A percentile compares a stretch with the other conserved stretches of the same genome.
phyloP scores from a whole-genome alignment of 2,797 vertebrate genomes.

The Argentina silus region DNA sequence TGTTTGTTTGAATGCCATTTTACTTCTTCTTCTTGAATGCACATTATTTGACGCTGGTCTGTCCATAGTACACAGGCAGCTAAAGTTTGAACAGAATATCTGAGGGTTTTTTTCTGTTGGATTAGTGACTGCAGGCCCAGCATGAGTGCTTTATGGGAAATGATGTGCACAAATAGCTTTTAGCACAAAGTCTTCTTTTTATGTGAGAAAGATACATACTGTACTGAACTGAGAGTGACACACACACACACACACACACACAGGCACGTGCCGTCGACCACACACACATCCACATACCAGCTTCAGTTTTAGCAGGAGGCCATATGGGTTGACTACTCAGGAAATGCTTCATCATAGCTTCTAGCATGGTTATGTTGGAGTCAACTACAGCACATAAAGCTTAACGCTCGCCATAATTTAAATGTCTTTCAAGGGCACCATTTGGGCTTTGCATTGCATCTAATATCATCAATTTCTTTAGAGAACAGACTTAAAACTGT shows the following conservation, averaged over 20 bases:
- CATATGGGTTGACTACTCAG: slow-evolving; percentile 58
- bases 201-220: slow-evolving; percentile 19
- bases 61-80: slow-evolving; percentile 51
- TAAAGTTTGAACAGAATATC: slow-evolving; percentile 55
- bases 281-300: neutral
- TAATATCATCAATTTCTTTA: slow-evolving; percentile 63
- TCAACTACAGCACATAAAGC: slow-evolving; percentile 75
- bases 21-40: slow-evolving; percentile 46
- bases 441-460: slow-evolving; percentile 67
- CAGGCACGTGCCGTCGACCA: neutral
- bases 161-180: slow-evolving; percentile 44
- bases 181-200: slow-evolving; percentile 23
- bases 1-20: slow-evolving; percentile 63
- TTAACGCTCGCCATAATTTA: slow-evolving; percentile 72
- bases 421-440: slow-evolving; percentile 73
- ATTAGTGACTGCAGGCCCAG: slow-evolving; percentile 38
- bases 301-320: slow-evolving; percentile 25
- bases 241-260: slow-evolving; percentile 2
- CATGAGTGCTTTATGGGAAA: slow-evolving; percentile 48
- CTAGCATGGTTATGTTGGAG: slow-evolving; percentile 62
- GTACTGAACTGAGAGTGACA: slow-evolving; percentile 7
- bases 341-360: slow-evolving; percentile 52
- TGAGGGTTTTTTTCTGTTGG: slow-evolving; percentile 35
- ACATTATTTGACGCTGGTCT: slow-evolving; percentile 52
- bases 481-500: slow-evolving; percentile 68